These are phyloP conservation scores for Meliscaeva auricollis DNA, from an alignment of 2,888 invertebrate genomes.

Conservation along the genomic window DNA sequence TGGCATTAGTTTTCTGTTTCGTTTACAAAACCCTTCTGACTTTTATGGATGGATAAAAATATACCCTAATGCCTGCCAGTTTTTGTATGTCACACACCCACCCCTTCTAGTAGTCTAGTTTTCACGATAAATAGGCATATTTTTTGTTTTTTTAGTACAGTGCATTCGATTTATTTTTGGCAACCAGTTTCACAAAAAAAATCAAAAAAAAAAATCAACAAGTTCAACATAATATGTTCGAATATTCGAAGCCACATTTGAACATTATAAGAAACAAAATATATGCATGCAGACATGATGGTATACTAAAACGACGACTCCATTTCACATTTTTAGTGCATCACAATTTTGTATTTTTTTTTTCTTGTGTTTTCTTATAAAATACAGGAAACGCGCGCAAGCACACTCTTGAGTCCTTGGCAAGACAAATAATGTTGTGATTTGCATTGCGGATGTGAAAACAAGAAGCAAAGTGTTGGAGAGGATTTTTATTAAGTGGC, in stretches of 20 bases:
- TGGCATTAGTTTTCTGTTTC: constrained; percentile 57
- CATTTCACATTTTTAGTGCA: constrained; percentile 36
- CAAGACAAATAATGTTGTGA: constrained; percentile 68
- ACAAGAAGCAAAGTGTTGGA: constrained; percentile 53
- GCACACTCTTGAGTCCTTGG: constrained; percentile 58
- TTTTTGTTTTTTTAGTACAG: too few relatives aligned
- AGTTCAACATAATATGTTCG: constrained; percentile 59
- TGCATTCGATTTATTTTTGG: constrained; percentile 47
- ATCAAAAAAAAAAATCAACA: constrained; percentile 57
- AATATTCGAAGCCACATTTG: constrained; percentile 17
- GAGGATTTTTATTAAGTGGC: constrained; percentile 67
- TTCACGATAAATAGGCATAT: constrained; percentile 2
- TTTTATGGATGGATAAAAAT: constrained; percentile 47
- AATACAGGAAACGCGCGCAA: constrained; percentile 46
- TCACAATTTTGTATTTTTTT: constrained; percentile 12
- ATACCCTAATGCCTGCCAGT: constrained; percentile 37
- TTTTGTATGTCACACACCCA: background rate
- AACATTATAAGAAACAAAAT: too few relatives aligned
- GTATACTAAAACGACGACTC: constrained; percentile 14
- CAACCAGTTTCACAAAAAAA: constrained; percentile 38
- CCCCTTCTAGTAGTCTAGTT: background rate
- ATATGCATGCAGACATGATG: background rate
- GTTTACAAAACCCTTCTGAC: constrained; percentile 36
- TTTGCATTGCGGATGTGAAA: constrained; percentile 71
- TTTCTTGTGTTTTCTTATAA: constrained; percentile 28